These are phyloP conservation scores for Lumbricus terrestris DNA, from an alignment of 2,888 invertebrate species.

Conservation along the genomic window DNA sequence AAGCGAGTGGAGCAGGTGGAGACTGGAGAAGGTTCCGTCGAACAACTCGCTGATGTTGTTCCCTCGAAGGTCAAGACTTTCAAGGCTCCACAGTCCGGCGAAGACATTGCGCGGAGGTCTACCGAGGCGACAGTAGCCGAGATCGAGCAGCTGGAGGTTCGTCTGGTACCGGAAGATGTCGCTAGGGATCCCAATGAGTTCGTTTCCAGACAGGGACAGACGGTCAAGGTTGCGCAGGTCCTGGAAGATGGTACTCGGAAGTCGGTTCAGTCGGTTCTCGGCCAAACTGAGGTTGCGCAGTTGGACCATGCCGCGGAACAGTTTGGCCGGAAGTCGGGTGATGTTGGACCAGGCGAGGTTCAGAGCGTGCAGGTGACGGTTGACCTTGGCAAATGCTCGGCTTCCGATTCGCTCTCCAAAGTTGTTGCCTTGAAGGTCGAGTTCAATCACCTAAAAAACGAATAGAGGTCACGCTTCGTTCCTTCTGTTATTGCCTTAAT, in stretches of 20 bases:
- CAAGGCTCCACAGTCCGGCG: conserved; percentile 37
- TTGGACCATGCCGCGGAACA: conserved; percentile 35
- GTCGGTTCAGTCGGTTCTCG: conserved; percentile 34
- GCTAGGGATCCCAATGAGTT: conserved; percentile 29
- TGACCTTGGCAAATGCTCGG: conserved; percentile 31
- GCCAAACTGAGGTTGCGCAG: conserved; percentile 37
- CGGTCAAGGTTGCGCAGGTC: conserved; percentile 33
- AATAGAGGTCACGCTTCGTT: background rate
- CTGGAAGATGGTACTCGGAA: conserved; percentile 34
- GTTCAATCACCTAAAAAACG: conserved; percentile 28
- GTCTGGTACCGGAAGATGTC: conserved; percentile 37
- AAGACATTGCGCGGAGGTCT: conserved; percentile 33
- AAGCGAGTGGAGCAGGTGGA: conserved; percentile 32
- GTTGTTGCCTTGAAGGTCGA: conserved; percentile 40
- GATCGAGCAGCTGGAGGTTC: conserved; percentile 35
- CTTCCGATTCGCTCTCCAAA: conserved; percentile 28
- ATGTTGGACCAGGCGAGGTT: conserved; percentile 40
- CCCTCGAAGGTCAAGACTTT: conserved; percentile 37
- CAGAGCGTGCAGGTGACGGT: conserved; percentile 27
- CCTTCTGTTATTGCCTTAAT: background rate
- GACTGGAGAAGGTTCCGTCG: conserved; percentile 33
- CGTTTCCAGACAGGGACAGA: conserved; percentile 38
- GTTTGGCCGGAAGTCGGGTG: conserved; percentile 29
- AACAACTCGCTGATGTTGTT: conserved; percentile 35
- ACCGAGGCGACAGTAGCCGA: conserved; percentile 37